A percentile compares a stretch with the other conserved stretches of the same genome.
These are phyloP conservation scores for Oreochromis spilurus DNA, from an alignment of 2,113 vertebrate species.

Conservation along the genomic window DNA sequence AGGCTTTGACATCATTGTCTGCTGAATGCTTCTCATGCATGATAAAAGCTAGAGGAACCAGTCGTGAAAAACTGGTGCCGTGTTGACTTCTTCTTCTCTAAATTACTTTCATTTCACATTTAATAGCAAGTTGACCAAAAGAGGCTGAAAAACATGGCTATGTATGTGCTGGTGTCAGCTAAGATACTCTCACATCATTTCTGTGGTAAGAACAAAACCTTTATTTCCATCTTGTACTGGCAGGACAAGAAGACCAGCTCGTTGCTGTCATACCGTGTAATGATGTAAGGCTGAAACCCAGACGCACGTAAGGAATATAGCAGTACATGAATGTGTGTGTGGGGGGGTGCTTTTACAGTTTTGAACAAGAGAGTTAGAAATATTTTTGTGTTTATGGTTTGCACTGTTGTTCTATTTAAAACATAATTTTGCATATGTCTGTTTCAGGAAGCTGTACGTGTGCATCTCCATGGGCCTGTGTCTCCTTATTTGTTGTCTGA, in stretches of 20 bases:
- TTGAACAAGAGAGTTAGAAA: background rate
- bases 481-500: slow-evolving; percentile 80
- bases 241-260: slow-evolving; percentile 89
- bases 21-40: background rate
- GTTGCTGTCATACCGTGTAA: slow-evolving; percentile 95
- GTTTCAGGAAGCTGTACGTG: slow-evolving; percentile 86
- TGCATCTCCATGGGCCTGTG: slow-evolving; percentile 81
- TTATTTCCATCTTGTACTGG: background rate
- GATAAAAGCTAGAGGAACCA: background rate
- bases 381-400: background rate
- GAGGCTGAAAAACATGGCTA: background rate
- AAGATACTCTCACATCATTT: background rate
- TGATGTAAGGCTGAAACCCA: slow-evolving; percentile 89
- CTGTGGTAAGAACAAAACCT: background rate
- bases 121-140: background rate
- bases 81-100: background rate
- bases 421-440: background rate
- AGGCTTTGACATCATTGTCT: background rate
- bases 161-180: background rate
- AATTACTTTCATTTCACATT: background rate
- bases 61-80: rapidly evolving
- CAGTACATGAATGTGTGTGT: background rate
- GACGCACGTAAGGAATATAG: slow-evolving; percentile 84
- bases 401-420: background rate
- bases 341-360: background rate